Evolutionary conservation across 2,797 vertebrate genomes (phyloP), one percentile per base, ranked within the genome.

Genomic region (Molossus alvarezi): DNA sequence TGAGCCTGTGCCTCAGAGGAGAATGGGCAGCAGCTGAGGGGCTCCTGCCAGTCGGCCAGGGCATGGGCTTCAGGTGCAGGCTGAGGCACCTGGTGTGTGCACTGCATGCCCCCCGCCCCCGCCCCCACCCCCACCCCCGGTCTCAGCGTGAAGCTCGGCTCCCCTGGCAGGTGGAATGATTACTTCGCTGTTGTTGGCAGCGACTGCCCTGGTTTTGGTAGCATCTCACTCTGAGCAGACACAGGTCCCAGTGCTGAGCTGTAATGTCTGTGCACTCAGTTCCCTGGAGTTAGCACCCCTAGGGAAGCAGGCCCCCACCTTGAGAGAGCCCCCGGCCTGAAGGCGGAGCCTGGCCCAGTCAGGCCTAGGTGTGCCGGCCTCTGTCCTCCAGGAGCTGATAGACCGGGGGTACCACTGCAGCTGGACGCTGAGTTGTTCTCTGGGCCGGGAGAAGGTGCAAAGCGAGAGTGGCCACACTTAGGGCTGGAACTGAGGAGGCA

Each of bases 81-180:
- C 65, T 0, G 1, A 41, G 18, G 20, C 7, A 11, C 60, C 45
- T n/a, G 58, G 18, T n/a, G 2, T 25, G 23, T 37, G 72, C 21
- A 1, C 17, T 15, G 75, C 33, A 33, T 33, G 33, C 33, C 33
- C 33, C 33, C 33, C 33, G 33, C 33, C 33, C 33, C 33, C 33
- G 33, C 33, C 33, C 33, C 33, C 33, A 33, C 33, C 33, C 33
- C 33, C 33, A 3, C 33, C 33, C 33, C 33, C 33, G 2, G 33
- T 2, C 77, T 64, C 27, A 23, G 55, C 14, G 27, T 12, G n/a
- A 12, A 7, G 29, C 6, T 11, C 10, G 1, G 53, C 9, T 60
- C 81, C 55, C 0, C 1, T n/a, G 33, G 18, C 3, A 3, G 0
- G 2, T 23, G 20, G 17, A 15, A 6, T 1, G 25, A 3, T 81